Base-by-base conservation (phyloP, 2,113 vertebrate genomes). In the Camelus dromedarius region DNA sequence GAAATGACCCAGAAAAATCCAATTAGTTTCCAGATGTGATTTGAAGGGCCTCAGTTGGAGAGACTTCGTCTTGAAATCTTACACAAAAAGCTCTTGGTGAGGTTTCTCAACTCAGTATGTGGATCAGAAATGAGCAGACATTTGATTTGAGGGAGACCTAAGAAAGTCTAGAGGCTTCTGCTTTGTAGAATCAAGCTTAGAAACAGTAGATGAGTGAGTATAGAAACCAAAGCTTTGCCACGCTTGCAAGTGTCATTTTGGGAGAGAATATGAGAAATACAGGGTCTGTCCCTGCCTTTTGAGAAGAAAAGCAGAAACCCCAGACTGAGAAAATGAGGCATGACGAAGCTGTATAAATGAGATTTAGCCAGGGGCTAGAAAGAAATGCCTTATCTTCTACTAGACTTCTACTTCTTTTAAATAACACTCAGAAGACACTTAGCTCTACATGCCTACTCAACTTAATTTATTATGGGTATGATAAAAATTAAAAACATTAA, bases 1-100 rank as follows among this genome's bases (percentile, higher is more conserved):
- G 52, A 96, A 97, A 76, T 76, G 75, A 93, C 91, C 82, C 75
- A 97, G 86, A 89, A 96, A 93, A 87, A 42, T 60, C 75, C 90
- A 86, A 15, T 52, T 3, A 20, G 67, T 83, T 95, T 95, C 95
- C 90, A 92, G 83, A 92, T 83, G 89, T 52, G 73, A 83, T 69
- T 77, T 32, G 56, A 73, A 84, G 83, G 92, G 48, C 38, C 22
- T 79, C 32, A 80, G 46, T 89, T 73, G 58, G 67, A 86, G 56
- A 92, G 72, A 87, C n/a, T 79, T 82, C 50, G 66, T 85, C 91
- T 93, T 67, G 79, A 52, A 95, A 76, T 64, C 73, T 77, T 24
- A 91, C 86, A 28, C 64, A 75, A 69, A 77, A 84, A n/a, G 15
- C 54, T 89, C 50, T 77, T 67, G 66, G 66, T 72, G 69, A 72